These are phyloP conservation scores for Pachypanchax playfairii DNA, from an alignment of 2,113 vertebrate species.

Conservation along the genomic window DNA sequence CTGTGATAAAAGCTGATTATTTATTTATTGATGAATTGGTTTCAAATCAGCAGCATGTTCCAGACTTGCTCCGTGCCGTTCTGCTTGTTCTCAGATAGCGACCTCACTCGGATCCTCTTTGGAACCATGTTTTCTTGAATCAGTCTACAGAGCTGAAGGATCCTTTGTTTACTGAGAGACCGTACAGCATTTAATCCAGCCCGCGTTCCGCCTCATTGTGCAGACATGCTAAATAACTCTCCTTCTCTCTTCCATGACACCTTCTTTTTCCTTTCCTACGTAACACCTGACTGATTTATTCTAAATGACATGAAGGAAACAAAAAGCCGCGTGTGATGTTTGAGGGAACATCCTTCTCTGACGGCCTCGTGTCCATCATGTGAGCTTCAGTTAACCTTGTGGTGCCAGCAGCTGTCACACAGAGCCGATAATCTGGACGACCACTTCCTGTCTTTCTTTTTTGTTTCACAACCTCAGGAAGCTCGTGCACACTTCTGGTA, in stretches of 20 bases:
- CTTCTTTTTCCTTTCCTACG: neutral
- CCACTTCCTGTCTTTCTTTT: conserved; percentile 65
- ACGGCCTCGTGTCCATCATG: conserved; percentile 41
- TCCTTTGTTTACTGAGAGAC: conserved; percentile 75
- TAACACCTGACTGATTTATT: neutral
- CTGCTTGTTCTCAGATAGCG: conserved; percentile 31
- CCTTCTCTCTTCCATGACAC: neutral
- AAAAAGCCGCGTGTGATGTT: conserved; percentile 8
- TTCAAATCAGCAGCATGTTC: too few species aligned
- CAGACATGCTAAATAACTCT: conserved; percentile 10
- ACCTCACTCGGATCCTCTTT: conserved; percentile 77
- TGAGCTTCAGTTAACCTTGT: conserved; percentile 59
- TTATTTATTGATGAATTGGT: too few species aligned
- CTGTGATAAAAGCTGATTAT: too few species aligned
- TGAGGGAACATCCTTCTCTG: conserved; percentile 19
- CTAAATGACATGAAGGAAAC: neutral
- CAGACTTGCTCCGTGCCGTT: too few species aligned
- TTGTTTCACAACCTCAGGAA: conserved; percentile 70
- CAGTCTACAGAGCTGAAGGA: conserved; percentile 66
- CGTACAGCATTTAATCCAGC: conserved; percentile 32
- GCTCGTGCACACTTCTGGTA: conserved; percentile 42
- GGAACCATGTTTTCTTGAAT: conserved; percentile 71
- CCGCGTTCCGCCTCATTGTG: conserved; percentile 27
- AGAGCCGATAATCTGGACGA: conserved; percentile 59
- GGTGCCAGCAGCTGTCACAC: conserved; percentile 62